phyloP scores from a whole-genome alignment of 2,797 vertebrate genomes.

The Labeo calbasu region DNA sequence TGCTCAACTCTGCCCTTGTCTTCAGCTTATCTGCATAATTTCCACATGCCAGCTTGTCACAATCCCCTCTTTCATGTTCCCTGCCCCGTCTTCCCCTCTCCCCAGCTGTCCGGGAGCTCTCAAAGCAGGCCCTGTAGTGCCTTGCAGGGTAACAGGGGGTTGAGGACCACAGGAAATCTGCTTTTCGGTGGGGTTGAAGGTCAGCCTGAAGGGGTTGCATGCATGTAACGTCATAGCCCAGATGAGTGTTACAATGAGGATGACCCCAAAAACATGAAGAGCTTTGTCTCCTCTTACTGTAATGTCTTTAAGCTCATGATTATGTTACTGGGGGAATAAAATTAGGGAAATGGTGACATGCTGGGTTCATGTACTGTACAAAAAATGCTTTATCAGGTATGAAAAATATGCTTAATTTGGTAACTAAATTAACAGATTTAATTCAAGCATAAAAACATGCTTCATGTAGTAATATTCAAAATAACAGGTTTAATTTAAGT shows the following conservation, averaged over 20 bases:
- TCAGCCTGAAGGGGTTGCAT: slow-evolving; percentile 59
- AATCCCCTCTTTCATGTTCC: slow-evolving; percentile 74
- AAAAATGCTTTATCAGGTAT: neutral
- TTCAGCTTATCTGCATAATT: slow-evolving; percentile 67
- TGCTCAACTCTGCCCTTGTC: slow-evolving; percentile 66
- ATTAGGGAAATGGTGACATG: slow-evolving; percentile 28
- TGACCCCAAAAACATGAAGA: slow-evolving; percentile 57
- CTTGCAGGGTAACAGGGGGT: slow-evolving; percentile 55
- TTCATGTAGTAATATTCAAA: no score
- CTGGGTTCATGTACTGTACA: slow-evolving; percentile 42
- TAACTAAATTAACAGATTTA: neutral
- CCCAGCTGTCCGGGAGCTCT: slow-evolving; percentile 70
- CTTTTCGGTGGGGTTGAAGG: slow-evolving; percentile 65
- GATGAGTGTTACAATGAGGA: slow-evolving; percentile 30
- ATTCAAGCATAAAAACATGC: neutral
- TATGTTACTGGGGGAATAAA: slow-evolving; percentile 3
- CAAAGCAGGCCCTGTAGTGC: slow-evolving; percentile 78
- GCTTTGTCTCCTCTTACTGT: slow-evolving; percentile 64
- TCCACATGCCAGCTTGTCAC: slow-evolving; percentile 71
- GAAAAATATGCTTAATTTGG: neutral
- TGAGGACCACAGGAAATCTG: slow-evolving; percentile 72
- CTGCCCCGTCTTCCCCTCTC: slow-evolving; percentile 57
- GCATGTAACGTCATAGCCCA: slow-evolving; percentile 43
- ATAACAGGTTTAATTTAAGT: no score
- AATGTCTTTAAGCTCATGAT: slow-evolving; percentile 49